Base-by-base conservation (phyloP, 1,140 invertebrate genomes). In the Drosophila nikananu region DNA sequence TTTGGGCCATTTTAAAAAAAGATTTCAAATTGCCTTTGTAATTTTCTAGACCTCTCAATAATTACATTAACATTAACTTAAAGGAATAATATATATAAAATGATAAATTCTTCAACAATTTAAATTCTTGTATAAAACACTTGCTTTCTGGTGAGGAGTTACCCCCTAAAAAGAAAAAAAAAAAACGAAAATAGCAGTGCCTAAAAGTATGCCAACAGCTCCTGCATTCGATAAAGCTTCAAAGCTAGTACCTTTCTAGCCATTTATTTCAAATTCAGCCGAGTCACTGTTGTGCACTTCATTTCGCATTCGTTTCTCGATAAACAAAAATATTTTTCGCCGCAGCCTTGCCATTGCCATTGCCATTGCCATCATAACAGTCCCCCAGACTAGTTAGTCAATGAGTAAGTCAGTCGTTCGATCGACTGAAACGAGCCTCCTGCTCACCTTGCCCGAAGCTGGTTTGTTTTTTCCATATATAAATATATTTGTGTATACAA, bases 291-390 rank as follows among this genome's bases (percentile, higher is more conserved):
- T 77, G 37, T 60, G 23, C 27, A 44, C 49, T 58, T 59, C 54
- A 54, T 25, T 65, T 72, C 5, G 25, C 44, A 48, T 39, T 65
- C 48, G 37, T 39, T 68, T 51, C 21, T 42, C 66, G 66, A 79
- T 80, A 79, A 79, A 80, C 77, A 79, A 80, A 79, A 79, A 79
- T 73, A 80, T 78, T 78, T 78, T 68, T 62, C 58, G 57, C 30
- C 21, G 44, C 23, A 73, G 58, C 75, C 80, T 77, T 77, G 65
- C 72, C 79, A 81, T 81, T 76, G 79, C 79, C n/a, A n/a, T 77
- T 77, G 65, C 72, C 79, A 81, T 81, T 76, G 79, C 79, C n/a
- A 81, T 67, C 63, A 80, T 62, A 73, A 63, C 51, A 80, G 52
- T 42, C 37, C 54, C 52, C 42, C 67, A 30, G 27, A 32, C 41